Evolutionary conservation across 2,888 invertebrate species (phyloP).

Genomic region (Zootermopsis nevadensis): DNA sequence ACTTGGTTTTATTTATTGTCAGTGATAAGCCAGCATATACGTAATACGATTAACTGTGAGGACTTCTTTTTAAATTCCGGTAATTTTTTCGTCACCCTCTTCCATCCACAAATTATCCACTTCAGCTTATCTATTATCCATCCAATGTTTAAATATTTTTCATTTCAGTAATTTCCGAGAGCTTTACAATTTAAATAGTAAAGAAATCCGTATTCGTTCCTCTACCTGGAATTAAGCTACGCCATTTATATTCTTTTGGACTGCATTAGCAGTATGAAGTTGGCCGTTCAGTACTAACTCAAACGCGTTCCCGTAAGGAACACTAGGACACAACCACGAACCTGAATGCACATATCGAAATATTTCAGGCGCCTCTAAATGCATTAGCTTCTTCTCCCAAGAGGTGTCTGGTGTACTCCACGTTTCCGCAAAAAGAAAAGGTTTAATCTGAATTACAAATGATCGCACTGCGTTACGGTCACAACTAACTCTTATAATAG

Average conservation of each 20-base stretch:
- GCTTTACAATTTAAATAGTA: not conserved
- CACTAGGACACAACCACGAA: not conserved
- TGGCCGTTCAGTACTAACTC: too few species aligned
- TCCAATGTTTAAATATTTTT: not conserved
- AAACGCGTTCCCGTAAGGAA: not conserved
- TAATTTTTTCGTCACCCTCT: too few species aligned
- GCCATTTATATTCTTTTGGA: not conserved
- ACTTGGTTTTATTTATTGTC: too few species aligned
- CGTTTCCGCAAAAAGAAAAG: not conserved
- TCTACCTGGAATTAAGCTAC: not conserved
- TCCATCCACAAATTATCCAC: not conserved
- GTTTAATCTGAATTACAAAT: too few species aligned
- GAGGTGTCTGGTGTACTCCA: not conserved
- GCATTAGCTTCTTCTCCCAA: not conserved
- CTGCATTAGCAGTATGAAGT: not conserved
- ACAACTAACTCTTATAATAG: not conserved
- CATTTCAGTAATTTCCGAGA: not conserved
- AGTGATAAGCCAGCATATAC: too few species aligned
- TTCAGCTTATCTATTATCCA: not conserved
- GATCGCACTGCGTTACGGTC: not conserved
- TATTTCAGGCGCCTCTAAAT: slow-evolving; percentile 3
- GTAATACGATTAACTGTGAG: too few species aligned
- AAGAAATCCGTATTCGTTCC: not conserved
- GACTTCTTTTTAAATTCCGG: too few species aligned
- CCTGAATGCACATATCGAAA: not conserved